phyloP scores from a whole-genome alignment of 2,797 vertebrate species.

The Zonotrichia albicollis region DNA sequence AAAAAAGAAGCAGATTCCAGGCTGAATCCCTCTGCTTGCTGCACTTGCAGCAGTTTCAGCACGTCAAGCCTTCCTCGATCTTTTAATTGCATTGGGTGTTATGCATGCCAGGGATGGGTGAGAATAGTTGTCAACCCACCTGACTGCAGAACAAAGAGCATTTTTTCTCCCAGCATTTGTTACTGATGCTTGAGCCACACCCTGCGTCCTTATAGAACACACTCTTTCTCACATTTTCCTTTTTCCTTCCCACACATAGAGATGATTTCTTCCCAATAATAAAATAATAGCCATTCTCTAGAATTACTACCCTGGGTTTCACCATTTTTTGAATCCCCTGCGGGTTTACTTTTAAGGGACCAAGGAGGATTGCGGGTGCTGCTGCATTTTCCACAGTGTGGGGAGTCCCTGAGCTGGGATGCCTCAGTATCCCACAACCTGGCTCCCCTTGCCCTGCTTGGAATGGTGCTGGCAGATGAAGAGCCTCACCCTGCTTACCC shows the following conservation, averaged over 20 bases:
- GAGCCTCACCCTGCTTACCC: background rate
- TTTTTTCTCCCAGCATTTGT: conserved; percentile 49
- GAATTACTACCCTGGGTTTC: background rate
- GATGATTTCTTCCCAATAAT: background rate
- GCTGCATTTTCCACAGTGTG: accelerated
- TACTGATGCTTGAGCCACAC: conserved; percentile 44
- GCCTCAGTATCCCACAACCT: background rate
- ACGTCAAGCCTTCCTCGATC: background rate
- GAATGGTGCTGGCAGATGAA: background rate
- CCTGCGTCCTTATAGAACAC: background rate
- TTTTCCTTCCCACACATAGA: background rate
- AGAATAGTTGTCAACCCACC: conserved; percentile 48
- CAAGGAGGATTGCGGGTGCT: accelerated
- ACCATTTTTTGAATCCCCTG: background rate
- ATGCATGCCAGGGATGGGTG: conserved; percentile 15
- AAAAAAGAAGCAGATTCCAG: background rate
- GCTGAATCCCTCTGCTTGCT: background rate
- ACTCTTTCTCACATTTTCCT: background rate
- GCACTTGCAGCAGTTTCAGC: conserved; percentile 6
- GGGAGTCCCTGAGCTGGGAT: background rate
- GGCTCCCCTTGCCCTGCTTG: background rate
- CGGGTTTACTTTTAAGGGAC: background rate
- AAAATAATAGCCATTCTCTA: background rate
- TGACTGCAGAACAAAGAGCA: conserved; percentile 55
- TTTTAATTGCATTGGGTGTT: conserved; percentile 33